A percentile compares a stretch with the other conserved stretches of the same genome.
phyloP scores from a whole-genome alignment of 1,140 invertebrate genomes.

The Neomicropteryx cornuta region DNA sequence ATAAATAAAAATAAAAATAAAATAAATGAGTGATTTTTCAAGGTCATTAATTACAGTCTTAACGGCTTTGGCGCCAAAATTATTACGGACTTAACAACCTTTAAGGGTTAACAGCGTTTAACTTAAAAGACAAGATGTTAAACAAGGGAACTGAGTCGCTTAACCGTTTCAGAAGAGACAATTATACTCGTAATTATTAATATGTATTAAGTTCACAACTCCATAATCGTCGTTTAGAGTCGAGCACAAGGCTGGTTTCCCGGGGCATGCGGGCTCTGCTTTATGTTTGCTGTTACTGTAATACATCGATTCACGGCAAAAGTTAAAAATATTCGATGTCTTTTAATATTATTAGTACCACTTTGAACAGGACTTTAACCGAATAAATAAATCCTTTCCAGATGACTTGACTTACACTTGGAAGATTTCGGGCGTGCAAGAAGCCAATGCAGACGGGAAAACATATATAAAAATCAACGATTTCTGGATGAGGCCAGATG shows the following conservation, averaged over 20 bases:
- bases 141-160: no score
- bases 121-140: no score
- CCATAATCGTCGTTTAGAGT: not conserved
- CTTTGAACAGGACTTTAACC: conserved; percentile 1
- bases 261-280: not conserved
- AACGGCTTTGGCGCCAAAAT: no score
- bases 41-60: no score
- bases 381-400: conserved; percentile 15
- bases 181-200: no score
- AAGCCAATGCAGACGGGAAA: conserved; percentile 24
- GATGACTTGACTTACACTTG: conserved; percentile 34
- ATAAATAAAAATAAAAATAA: no score
- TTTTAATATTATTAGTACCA: not conserved
- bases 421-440: conserved; percentile 31
- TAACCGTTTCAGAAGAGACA: no score
- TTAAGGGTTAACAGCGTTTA: no score
- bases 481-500: conserved; percentile 49
- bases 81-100: no score
- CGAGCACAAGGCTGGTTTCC: not conserved
- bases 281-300: not conserved
- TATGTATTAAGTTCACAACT: no score
- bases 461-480: conserved; percentile 40
- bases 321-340: conserved; percentile 3
- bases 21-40: no score
- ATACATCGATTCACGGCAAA: no score